Evolutionary conservation across 2,113 vertebrate genomes (phyloP).

Genomic region (Charina bottae): DNA sequence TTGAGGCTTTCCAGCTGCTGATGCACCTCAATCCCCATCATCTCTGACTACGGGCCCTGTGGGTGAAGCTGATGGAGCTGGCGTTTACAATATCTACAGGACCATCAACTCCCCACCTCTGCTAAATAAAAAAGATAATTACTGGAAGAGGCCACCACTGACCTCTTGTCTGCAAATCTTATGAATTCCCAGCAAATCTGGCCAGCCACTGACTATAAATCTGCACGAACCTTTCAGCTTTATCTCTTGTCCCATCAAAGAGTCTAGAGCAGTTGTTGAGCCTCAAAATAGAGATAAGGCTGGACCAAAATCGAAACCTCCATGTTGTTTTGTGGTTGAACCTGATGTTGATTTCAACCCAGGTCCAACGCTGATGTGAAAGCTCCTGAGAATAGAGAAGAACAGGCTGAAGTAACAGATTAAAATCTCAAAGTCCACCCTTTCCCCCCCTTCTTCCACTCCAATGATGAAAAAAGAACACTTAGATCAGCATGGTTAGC

Average conservation of each 20-base stretch:
- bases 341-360: neutral
- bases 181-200: neutral
- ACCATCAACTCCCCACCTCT: neutral
- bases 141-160: neutral
- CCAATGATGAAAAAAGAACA: neutral
- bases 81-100: neutral
- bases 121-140: neutral
- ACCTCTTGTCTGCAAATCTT: neutral
- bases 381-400: neutral
- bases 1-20: neutral
- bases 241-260: neutral
- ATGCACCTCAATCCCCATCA: neutral
- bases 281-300: neutral
- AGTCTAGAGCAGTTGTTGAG: neutral
- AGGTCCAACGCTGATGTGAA: neutral
- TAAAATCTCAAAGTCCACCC: neutral
- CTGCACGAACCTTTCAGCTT: neutral
- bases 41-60: neutral
- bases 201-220: neutral
- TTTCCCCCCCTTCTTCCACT: neutral
- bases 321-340: neutral
- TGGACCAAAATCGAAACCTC: neutral
- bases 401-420: neutral
- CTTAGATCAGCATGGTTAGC: neutral
- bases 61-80: neutral